Conservation (phyloP, 1,140 invertebrate genomes). For the Bombus waltoni region DNA sequence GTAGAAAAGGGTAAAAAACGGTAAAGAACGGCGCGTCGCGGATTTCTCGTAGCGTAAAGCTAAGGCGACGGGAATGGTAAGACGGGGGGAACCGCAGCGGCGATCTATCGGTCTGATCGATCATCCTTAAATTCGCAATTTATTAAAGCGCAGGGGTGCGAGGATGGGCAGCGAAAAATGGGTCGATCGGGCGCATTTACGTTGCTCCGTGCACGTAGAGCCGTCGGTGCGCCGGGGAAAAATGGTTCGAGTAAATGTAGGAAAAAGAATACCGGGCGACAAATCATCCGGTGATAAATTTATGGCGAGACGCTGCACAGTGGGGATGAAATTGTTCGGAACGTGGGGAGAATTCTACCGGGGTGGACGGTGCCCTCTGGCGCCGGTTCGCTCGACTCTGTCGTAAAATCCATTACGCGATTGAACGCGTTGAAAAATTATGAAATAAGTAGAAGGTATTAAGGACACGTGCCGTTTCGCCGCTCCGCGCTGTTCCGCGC, state of each 20-base stretch:
- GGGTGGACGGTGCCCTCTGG: not conserved
- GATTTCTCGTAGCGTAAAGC: not conserved
- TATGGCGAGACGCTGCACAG: not conserved
- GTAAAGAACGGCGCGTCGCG: too few species aligned
- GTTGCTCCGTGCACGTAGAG: not conserved
- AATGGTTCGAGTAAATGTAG: constrained; percentile 35
- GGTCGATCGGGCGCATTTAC: constrained; percentile 5
- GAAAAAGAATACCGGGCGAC: constrained; percentile 39
- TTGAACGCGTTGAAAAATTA: constrained; percentile 37
- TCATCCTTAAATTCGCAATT: constrained; percentile 18
- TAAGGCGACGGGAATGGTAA: not conserved
- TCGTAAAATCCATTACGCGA: constrained; percentile 46
- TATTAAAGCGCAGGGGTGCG: not conserved
- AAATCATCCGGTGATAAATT: constrained; percentile 54
- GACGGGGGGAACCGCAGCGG: not conserved
- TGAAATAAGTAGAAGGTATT: constrained; percentile 7
- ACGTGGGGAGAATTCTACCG: not conserved
- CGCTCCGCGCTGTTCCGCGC: too few species aligned
- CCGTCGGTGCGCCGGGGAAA: not conserved
- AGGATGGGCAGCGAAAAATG: not conserved
- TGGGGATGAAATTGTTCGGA: constrained; percentile 35
- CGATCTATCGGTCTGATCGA: not conserved
- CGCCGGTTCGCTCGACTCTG: not conserved
- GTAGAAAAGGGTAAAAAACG: too few species aligned
- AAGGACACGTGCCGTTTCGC: not conserved